Percentiles rank a stretch among this genome's conserved stretches.
These are phyloP conservation scores for Tauraco erythrolophus DNA, from an alignment of 2,113 vertebrate genomes.

Conservation along the genomic window DNA sequence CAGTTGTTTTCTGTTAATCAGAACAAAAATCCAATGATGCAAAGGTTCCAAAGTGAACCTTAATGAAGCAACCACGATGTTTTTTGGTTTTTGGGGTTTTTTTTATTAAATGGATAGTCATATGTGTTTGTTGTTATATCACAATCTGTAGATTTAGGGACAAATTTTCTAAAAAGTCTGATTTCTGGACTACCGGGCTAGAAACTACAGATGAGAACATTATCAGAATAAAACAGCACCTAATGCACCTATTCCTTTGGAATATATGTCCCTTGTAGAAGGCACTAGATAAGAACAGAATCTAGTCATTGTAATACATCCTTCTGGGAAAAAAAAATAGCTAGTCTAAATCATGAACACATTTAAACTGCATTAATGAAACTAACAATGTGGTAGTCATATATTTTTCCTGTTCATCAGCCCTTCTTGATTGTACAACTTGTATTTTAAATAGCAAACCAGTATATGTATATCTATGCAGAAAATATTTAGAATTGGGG, in stretches of 20 bases:
- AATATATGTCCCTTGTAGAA: background rate
- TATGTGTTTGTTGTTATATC: background rate
- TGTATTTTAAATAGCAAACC: background rate
- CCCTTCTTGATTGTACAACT: background rate
- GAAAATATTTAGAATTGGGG: background rate
- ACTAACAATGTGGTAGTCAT: background rate
- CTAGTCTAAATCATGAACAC: background rate
- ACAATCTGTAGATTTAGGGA: rapidly evolving
- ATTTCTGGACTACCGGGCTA: background rate
- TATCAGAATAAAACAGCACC: background rate
- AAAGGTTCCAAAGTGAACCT: background rate
- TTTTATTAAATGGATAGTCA: background rate
- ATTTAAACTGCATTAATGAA: background rate
- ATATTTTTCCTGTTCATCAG: background rate
- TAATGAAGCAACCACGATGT: background rate
- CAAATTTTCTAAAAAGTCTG: background rate
- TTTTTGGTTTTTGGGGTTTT: too few species aligned
- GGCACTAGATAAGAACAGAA: background rate
- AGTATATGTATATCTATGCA: background rate
- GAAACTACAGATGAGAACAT: background rate
- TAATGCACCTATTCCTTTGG: background rate
- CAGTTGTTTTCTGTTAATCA: background rate
- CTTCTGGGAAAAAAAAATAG: background rate
- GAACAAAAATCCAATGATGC: background rate
- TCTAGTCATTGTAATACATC: background rate